phyloP scores from a whole-genome alignment of 2,797 vertebrate genomes.

The Pseudochaenichthys georgianus region DNA sequence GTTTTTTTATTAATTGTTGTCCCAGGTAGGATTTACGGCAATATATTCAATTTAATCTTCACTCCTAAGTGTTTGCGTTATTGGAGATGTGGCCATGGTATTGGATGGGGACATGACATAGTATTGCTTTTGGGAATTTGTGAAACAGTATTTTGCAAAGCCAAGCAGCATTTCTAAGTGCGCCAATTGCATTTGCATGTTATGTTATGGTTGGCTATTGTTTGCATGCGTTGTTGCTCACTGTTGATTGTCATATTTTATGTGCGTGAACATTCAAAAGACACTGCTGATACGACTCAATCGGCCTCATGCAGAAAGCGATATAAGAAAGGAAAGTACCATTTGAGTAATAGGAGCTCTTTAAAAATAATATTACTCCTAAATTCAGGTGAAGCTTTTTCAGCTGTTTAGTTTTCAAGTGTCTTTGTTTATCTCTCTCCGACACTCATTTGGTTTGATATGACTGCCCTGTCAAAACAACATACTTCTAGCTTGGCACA shows the following conservation, averaged over 20 bases:
- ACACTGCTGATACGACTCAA: neutral
- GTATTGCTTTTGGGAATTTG: conserved; percentile 29
- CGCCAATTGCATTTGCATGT: conserved; percentile 22
- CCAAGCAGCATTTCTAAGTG: conserved; percentile 60
- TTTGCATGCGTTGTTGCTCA: conserved; percentile 1
- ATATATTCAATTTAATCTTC: neutral
- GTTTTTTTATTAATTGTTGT: neutral
- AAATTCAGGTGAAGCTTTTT: neutral
- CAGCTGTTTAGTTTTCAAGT: neutral
- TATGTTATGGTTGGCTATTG: neutral
- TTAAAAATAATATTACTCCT: neutral
- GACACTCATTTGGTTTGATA: neutral
- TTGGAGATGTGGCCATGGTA: neutral
- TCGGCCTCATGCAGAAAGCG: neutral
- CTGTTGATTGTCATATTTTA: conserved; percentile 7
- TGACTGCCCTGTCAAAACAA: conserved; percentile 9
- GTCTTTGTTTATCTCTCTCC: conserved; percentile 2
- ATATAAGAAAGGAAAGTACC: neutral
- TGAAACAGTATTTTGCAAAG: conserved; percentile 65
- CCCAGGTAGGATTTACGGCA: conserved; percentile 11
- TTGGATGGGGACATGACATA: conserved; percentile 5
- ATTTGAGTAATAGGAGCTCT: neutral
- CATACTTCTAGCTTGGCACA: conserved; percentile 1
- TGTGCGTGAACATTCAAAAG: neutral
- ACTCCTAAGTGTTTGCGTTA: neutral